Conservation (phyloP, 2,113 vertebrate species). For the Geothlypis trichas region DNA sequence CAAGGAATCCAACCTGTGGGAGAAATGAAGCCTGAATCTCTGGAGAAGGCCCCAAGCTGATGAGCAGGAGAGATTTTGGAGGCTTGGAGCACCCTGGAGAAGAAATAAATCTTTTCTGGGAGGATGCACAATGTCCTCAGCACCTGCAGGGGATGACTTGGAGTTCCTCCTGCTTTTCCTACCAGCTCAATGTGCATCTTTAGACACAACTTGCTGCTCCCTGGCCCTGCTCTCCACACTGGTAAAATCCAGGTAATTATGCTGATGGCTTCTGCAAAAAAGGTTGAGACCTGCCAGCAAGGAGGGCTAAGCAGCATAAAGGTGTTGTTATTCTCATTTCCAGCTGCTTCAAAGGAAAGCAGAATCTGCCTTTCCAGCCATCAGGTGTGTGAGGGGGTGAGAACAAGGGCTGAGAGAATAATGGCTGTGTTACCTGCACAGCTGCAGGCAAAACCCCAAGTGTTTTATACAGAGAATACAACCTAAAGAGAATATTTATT, state of each 20-base stretch:
- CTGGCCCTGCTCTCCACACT: not conserved
- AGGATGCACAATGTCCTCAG: not conserved
- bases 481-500: not conserved
- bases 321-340: not conserved
- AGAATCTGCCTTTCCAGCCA: not conserved
- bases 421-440: not conserved
- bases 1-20: rapidly evolving
- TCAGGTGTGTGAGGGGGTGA: not conserved
- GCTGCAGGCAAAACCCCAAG: not conserved
- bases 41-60: not conserved
- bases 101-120: not conserved
- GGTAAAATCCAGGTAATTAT: not conserved
- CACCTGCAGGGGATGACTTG: not conserved
- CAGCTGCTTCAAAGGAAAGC: not conserved
- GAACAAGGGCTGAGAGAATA: not conserved
- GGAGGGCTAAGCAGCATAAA: not conserved
- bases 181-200: rapidly evolving
- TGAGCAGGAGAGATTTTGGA: not conserved
- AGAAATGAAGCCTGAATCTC: not conserved
- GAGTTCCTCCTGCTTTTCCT: not conserved
- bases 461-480: not conserved
- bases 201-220: not conserved
- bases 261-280: not conserved
- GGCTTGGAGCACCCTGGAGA: not conserved
- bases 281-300: not conserved